Percentiles rank a stretch among this genome's conserved stretches.
phyloP scores from a whole-genome alignment of 1,140 invertebrate genomes.

The Carposina sasakii region DNA sequence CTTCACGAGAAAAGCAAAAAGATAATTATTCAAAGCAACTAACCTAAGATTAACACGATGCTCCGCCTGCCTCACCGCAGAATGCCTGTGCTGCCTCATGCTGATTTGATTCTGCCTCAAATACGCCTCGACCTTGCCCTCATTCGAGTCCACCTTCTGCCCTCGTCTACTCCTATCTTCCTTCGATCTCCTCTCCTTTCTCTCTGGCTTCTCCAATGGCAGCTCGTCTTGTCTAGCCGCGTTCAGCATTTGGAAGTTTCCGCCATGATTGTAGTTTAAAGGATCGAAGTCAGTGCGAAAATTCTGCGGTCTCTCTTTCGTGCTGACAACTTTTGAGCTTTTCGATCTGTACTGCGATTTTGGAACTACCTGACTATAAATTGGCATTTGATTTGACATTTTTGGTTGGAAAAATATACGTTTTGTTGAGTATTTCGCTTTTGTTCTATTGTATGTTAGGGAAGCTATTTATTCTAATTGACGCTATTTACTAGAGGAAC shows the following conservation, averaged over 20 bases:
- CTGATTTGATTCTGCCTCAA: slow-evolving; percentile 64
- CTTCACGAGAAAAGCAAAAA: background rate
- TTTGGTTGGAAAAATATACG: slow-evolving; percentile 48
- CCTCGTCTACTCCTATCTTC: slow-evolving; percentile 18
- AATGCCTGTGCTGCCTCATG: slow-evolving; percentile 59
- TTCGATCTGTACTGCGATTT: slow-evolving; percentile 57
- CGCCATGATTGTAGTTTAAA: slow-evolving; percentile 65
- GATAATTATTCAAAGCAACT: slow-evolving; percentile 2
- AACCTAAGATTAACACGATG: slow-evolving; percentile 66
- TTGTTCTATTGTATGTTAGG: slow-evolving; percentile 37
- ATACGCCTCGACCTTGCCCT: slow-evolving; percentile 65
- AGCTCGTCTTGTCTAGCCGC: slow-evolving; percentile 12
- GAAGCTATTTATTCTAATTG: slow-evolving; percentile 33
- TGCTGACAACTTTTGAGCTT: slow-evolving; percentile 30
- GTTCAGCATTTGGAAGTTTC: slow-evolving; percentile 55
- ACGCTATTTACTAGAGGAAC: slow-evolving; percentile 54
- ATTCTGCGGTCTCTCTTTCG: slow-evolving; percentile 28
- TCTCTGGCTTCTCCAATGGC: slow-evolving; percentile 17
- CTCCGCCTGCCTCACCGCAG: slow-evolving; percentile 63
- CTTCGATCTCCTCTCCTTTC: slow-evolving; percentile 44
- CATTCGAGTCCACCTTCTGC: slow-evolving; percentile 33
- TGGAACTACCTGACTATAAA: slow-evolving; percentile 68
- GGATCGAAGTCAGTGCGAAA: slow-evolving; percentile 58
- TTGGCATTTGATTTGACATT: slow-evolving; percentile 67
- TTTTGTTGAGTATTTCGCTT: slow-evolving; percentile 8